Percentiles rank a stretch among this genome's conserved stretches.
Evolutionary conservation across 1,140 invertebrate genomes (phyloP).

Genomic region (Hesperophylax magnus): DNA sequence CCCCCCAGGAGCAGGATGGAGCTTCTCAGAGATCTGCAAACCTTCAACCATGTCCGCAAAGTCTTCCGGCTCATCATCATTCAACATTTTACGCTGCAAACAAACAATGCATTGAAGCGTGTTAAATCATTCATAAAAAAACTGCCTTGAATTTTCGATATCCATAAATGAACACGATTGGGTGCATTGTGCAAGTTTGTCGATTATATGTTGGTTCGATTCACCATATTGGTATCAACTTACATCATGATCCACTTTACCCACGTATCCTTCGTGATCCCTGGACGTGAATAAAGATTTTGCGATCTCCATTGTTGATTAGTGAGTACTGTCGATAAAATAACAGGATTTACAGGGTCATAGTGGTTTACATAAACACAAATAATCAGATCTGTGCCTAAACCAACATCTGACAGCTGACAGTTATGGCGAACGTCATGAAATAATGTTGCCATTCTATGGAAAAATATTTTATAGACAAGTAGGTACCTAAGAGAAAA

Average conservation of each 20-base stretch:
- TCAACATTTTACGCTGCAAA: constrained; percentile 80
- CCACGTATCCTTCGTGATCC: constrained; percentile 90
- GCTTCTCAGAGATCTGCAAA: constrained; percentile 76
- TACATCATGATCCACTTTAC: constrained; percentile 86
- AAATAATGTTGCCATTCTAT: constrained; percentile 21
- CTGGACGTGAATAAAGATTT: constrained; percentile 88
- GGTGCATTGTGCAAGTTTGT: background rate
- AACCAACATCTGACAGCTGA: constrained; percentile 31
- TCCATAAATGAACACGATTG: no score
- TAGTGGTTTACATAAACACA: background rate
- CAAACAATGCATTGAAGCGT: constrained; percentile 8
- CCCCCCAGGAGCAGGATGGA: constrained; percentile 82
- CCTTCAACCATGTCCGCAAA: constrained; percentile 74
- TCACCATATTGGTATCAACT: constrained; percentile 57
- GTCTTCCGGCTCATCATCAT: constrained; percentile 86
- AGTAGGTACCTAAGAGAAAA: no score
- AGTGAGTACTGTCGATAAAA: background rate
- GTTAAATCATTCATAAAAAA: constrained; percentile 20
- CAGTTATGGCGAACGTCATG: constrained; percentile 35
- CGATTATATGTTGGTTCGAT: background rate
- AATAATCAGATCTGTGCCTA: background rate
- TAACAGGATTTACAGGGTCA: constrained; percentile 2
- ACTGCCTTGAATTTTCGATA: constrained; percentile 36
- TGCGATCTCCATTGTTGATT: constrained; percentile 83
- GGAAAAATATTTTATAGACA: background rate